These are phyloP conservation scores for Allygus modestus DNA, from an alignment of 2,888 invertebrate species.

Conservation along the genomic window DNA sequence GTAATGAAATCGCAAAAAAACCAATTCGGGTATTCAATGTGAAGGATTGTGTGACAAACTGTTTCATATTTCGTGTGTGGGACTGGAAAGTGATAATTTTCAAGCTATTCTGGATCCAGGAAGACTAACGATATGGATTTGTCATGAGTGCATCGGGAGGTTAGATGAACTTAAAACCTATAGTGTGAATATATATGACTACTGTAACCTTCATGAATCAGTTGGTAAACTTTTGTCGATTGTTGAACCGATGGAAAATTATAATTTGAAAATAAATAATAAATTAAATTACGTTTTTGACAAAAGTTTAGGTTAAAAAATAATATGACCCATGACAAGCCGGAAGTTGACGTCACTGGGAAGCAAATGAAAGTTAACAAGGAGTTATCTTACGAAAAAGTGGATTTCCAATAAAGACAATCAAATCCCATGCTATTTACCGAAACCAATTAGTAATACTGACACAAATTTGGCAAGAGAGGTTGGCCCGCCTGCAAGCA, in stretches of 20 bases:
- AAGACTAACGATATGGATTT: background rate
- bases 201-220: background rate
- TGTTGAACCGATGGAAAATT: background rate
- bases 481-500: background rate
- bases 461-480: background rate
- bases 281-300: background rate
- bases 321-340: background rate
- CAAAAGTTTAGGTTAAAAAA: conserved; percentile 25
- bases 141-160: background rate
- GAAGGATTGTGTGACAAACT: conserved; percentile 25
- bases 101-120: background rate
- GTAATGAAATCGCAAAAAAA: conserved; percentile 10
- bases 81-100: conserved; percentile 6
- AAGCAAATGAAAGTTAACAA: background rate
- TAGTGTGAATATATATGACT: conserved; percentile 1
- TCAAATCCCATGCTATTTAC: background rate
- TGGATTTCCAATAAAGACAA: background rate
- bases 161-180: background rate
- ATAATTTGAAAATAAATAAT: conserved; percentile 11
- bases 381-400: background rate
- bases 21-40: conserved; percentile 5
- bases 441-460: background rate
- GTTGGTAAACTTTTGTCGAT: background rate
- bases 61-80: background rate
- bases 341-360: conserved; percentile 12